Percentiles rank a stretch among this genome's conserved stretches.
phyloP scores from a whole-genome alignment of 2,113 vertebrate genomes.

The Symphodus melops region DNA sequence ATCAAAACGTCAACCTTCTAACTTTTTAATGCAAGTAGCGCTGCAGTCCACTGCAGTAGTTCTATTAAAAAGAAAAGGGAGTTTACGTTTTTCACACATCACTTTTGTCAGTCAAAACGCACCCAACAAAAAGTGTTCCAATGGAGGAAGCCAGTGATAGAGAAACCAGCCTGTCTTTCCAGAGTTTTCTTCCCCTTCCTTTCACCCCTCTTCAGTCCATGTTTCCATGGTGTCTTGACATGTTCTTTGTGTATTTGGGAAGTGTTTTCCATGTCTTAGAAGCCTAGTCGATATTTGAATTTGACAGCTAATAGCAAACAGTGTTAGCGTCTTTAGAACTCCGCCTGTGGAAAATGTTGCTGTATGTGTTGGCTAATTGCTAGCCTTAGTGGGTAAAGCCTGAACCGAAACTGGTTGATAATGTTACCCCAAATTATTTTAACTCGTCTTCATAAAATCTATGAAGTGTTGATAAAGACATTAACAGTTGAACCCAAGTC shows the following conservation, averaged over 20 bases:
- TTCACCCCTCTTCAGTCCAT: slow-evolving; percentile 27
- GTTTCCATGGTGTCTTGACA: slow-evolving; percentile 32
- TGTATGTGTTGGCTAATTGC: slow-evolving; percentile 1
- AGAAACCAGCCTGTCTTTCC: slow-evolving; percentile 31
- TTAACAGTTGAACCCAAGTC: too few species aligned
- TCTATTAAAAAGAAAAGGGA: background rate
- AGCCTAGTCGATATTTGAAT: slow-evolving; percentile 8
- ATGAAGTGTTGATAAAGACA: too few species aligned
- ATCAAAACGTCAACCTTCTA: too few species aligned
- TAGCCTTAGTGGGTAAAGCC: background rate
- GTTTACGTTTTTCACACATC: background rate
- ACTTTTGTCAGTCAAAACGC: slow-evolving; percentile 6
- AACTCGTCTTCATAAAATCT: too few species aligned
- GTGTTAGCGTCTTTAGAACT: slow-evolving; percentile 12
- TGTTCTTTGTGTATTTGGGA: slow-evolving; percentile 28
- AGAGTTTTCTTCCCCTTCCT: slow-evolving; percentile 23
- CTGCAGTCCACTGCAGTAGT: too few species aligned
- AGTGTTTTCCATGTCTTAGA: background rate
- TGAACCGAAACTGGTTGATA: background rate
- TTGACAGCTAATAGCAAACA: slow-evolving; percentile 34
- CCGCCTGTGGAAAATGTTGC: background rate
- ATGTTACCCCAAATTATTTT: too few species aligned
- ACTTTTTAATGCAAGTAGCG: too few species aligned
- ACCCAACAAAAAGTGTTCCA: slow-evolving; percentile 40
- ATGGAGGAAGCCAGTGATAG: slow-evolving; percentile 26